phyloP scores from a whole-genome alignment of 2,888 invertebrate species.

The Ennomos erosarius region DNA sequence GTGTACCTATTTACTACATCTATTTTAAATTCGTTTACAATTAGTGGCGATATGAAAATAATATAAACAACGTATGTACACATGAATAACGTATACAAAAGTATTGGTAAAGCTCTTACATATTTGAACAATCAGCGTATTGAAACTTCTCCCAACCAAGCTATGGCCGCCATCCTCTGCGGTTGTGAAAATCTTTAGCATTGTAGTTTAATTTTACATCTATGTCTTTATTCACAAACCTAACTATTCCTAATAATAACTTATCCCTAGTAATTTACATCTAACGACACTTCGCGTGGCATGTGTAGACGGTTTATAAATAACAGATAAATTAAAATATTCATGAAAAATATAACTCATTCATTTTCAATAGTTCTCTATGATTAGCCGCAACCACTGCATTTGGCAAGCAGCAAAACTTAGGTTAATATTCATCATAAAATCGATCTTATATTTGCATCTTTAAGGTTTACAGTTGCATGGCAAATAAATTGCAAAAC shows the following conservation, averaged over 20 bases:
- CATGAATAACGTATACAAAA: too few species aligned
- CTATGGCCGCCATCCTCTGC: too few species aligned
- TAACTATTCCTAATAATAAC: neutral
- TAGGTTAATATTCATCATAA: neutral
- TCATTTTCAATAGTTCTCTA: conserved; percentile 64
- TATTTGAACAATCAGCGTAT: too few species aligned
- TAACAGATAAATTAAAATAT: conserved; percentile 53
- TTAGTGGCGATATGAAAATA: too few species aligned
- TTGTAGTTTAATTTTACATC: too few species aligned
- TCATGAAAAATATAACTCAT: conserved; percentile 56
- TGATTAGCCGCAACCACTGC: conserved; percentile 59
- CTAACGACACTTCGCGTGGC: conserved; percentile 27
- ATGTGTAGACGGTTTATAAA: conserved; percentile 24
- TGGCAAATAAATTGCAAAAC: conserved; percentile 45
- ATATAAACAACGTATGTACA: too few species aligned
- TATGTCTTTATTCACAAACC: neutral
- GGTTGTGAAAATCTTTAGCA: too few species aligned
- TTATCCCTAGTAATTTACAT: conserved; percentile 8
- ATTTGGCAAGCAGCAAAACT: conserved; percentile 31
- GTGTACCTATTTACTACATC: too few species aligned
- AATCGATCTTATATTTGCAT: neutral
- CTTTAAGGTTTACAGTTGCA: conserved; percentile 8
- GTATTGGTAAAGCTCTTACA: too few species aligned
- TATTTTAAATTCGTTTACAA: too few species aligned
- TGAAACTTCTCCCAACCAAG: too few species aligned